Conservation (phyloP, 2,888 invertebrate species). For the Pandemis corylana region DNA sequence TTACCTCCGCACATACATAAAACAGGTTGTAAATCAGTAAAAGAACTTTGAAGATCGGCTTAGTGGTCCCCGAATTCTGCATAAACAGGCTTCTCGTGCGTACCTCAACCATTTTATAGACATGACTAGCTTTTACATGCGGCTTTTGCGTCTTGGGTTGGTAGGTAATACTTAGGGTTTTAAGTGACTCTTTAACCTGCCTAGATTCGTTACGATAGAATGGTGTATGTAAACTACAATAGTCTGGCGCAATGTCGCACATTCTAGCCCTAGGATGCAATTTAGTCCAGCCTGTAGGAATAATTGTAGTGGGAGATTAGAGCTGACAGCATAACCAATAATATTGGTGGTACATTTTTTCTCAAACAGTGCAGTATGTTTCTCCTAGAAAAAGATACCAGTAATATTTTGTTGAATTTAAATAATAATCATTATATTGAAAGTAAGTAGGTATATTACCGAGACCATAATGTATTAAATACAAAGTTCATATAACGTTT, state of each 20-base stretch:
- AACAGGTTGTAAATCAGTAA: conserved; percentile 27
- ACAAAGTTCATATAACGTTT: conserved; percentile 64
- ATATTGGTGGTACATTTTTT: too few relatives aligned
- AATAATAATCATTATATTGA: neutral
- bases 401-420: neutral
- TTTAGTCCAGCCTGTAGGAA: too few relatives aligned
- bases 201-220: too few relatives aligned
- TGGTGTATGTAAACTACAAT: too few relatives aligned
- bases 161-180: neutral
- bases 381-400: neutral
- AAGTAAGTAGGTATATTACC: neutral
- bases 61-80: conserved; percentile 28
- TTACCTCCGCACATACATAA: conserved; percentile 23
- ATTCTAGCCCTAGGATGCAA: too few relatives aligned
- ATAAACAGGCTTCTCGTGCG: conserved; percentile 9
- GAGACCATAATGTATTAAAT: conserved; percentile 53
- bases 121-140: conserved; percentile 2
- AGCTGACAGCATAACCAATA: too few relatives aligned
- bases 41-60: conserved; percentile 24
- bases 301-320: too few relatives aligned
- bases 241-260: too few relatives aligned
- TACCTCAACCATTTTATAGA: conserved; percentile 14
- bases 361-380: neutral
- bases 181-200: too few relatives aligned
- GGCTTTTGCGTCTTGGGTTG: neutral